These are phyloP conservation scores for Empis stercorea DNA, from an alignment of 2,888 invertebrate genomes.

Conservation along the genomic window DNA sequence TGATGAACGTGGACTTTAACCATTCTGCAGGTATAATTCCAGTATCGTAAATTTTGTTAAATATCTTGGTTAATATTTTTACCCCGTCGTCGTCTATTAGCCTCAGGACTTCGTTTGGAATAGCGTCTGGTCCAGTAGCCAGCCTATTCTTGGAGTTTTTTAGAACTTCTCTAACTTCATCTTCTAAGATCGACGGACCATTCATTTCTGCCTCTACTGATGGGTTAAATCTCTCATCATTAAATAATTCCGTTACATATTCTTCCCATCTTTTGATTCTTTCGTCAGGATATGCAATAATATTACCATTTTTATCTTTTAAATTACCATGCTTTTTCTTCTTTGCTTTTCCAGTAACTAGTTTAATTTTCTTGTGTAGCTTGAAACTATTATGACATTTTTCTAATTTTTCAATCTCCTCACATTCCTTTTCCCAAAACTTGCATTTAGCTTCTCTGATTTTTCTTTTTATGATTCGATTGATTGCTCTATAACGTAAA, in stretches of 20 bases:
- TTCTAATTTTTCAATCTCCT: neutral
- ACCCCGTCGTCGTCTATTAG: neutral
- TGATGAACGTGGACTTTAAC: neutral
- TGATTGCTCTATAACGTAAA: neutral
- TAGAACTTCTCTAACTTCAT: neutral
- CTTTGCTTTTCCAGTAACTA: neutral
- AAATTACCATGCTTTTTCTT: neutral
- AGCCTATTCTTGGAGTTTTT: neutral
- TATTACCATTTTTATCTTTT: neutral
- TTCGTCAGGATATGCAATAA: neutral
- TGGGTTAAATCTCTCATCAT: neutral
- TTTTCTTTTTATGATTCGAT: neutral
- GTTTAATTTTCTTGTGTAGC: neutral
- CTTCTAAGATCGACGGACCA: neutral
- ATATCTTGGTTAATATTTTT: neutral
- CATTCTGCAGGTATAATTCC: neutral
- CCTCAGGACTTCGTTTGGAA: neutral
- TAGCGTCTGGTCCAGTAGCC: neutral
- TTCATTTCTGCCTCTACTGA: neutral
- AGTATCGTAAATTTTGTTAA: neutral
- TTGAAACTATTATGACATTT: neutral
- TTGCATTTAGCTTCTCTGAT: neutral
- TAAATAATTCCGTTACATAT: neutral
- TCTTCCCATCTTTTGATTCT: too few relatives aligned
- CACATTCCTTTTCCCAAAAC: neutral